Percentiles rank a stretch among this genome's conserved stretches.
phyloP scores from a whole-genome alignment of 2,888 invertebrate species.

The Ectobius pallidus region DNA sequence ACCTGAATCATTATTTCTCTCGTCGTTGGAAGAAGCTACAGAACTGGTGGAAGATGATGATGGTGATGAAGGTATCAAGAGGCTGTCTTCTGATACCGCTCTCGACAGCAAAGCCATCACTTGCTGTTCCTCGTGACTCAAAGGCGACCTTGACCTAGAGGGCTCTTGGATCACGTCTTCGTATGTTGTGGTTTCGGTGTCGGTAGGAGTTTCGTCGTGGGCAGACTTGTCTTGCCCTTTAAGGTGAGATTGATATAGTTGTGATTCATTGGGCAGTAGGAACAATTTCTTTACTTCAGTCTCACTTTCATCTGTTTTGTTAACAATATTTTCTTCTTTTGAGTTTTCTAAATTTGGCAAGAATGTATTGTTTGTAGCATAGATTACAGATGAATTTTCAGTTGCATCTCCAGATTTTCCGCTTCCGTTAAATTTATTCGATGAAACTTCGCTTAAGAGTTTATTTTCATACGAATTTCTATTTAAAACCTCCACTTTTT shows the following conservation, averaged over 20 bases:
- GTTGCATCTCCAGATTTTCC: too few species aligned
- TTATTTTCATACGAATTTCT: too few species aligned
- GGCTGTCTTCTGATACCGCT: slow-evolving; percentile 50
- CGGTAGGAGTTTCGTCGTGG: background rate
- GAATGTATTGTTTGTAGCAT: background rate
- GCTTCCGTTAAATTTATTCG: too few species aligned
- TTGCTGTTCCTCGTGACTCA: slow-evolving; percentile 27
- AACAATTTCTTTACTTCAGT: background rate
- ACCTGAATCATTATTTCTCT: slow-evolving; percentile 39
- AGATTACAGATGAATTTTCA: too few species aligned
- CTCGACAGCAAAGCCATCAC: slow-evolving; percentile 35
- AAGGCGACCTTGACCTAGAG: background rate
- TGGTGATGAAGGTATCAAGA: slow-evolving; percentile 53
- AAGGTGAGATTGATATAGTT: background rate
- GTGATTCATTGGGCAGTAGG: slow-evolving; percentile 1
- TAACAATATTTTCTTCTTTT: background rate
- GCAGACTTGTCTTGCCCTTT: background rate
- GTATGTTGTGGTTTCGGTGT: background rate
- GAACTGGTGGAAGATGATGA: slow-evolving; percentile 18
- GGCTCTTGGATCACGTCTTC: background rate
- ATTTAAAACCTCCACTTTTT: too few species aligned
- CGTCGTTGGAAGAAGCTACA: slow-evolving; percentile 7
- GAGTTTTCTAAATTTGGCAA: background rate
- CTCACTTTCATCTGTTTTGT: background rate
- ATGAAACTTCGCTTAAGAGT: too few species aligned